phyloP scores from a whole-genome alignment of 2,113 vertebrate genomes.

The Amphiprion percula region DNA sequence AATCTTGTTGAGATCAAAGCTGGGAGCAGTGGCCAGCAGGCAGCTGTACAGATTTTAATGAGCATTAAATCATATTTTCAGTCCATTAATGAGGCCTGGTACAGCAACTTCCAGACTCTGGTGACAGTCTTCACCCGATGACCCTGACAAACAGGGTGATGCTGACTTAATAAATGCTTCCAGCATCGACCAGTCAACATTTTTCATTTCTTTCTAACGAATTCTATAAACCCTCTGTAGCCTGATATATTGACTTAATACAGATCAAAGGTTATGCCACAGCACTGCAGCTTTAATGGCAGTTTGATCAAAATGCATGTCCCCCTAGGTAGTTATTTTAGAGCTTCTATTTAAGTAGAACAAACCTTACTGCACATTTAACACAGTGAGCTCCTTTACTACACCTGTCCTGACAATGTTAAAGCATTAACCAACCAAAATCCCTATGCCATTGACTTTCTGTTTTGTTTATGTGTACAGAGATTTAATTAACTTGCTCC shows the following conservation, averaged over 20 bases:
- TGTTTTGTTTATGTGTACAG: constrained; percentile 35
- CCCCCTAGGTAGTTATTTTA: not conserved
- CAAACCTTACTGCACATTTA: constrained; percentile 3
- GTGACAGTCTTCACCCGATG: constrained; percentile 63
- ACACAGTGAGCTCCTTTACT: not conserved
- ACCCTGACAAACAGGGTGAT: constrained; percentile 57
- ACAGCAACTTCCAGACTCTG: constrained; percentile 51
- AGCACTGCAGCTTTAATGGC: constrained; percentile 17
- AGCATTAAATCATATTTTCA: constrained; percentile 71
- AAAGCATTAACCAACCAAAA: constrained; percentile 27
- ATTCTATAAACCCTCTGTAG: constrained; percentile 13
- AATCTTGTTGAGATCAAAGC: constrained; percentile 77
- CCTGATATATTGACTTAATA: constrained; percentile 24
- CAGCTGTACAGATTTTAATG: constrained; percentile 67
- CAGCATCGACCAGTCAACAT: constrained; percentile 20
- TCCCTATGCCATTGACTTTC: constrained; percentile 13
- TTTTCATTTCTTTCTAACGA: constrained; percentile 46
- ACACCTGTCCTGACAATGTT: constrained; percentile 6
- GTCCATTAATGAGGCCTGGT: constrained; percentile 64
- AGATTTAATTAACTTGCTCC: constrained; percentile 36
- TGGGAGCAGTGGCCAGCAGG: constrained; percentile 48
- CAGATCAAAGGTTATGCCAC: constrained; percentile 50
- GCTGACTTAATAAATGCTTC: constrained; percentile 38
- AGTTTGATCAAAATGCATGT: constrained; percentile 23
- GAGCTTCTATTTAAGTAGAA: not conserved